A percentile compares a stretch with the other conserved stretches of the same genome.
Conservation (phyloP, 1,140 invertebrate species). For the Drepana arcuata region DNA sequence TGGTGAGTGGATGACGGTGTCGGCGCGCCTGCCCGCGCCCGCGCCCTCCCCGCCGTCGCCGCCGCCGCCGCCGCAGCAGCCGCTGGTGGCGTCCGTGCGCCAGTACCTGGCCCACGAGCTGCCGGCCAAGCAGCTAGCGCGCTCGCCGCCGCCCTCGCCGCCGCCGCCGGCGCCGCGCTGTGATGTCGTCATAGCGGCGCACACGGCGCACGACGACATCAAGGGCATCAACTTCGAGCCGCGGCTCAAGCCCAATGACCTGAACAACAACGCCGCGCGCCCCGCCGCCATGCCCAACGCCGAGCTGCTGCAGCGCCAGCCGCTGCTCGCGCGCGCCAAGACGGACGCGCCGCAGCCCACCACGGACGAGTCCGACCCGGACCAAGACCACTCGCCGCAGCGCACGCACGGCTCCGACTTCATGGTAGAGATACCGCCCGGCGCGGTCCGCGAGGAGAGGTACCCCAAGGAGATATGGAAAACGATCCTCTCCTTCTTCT, state of each 20-base stretch:
- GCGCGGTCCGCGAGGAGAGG: constrained; percentile 50
- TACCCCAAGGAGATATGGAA: constrained; percentile 70
- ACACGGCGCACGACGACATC: constrained; percentile 52
- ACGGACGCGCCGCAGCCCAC: constrained; percentile 48
- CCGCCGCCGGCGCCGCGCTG: constrained; percentile 24
- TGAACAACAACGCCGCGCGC: constrained; percentile 65
- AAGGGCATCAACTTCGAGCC: constrained; percentile 60
- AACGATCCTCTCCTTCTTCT: constrained; percentile 62
- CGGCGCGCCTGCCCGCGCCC: constrained; percentile 54
- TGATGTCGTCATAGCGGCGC: constrained; percentile 53
- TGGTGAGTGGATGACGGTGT: constrained; percentile 71
- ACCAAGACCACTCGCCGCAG: constrained; percentile 52
- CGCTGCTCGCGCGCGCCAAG: constrained; percentile 62
- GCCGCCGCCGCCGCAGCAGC: constrained; percentile 51
- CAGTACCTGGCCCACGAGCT: constrained; percentile 62
- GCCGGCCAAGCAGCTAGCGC: constrained; percentile 52
- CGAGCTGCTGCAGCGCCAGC: constrained; percentile 68
- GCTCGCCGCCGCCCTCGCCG: constrained; percentile 24
- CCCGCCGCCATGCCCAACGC: constrained; percentile 56
- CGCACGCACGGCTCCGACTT: constrained; percentile 52
- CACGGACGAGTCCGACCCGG: constrained; percentile 65
- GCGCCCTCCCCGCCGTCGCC: constrained; percentile 57
- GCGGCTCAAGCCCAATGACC: constrained; percentile 62
- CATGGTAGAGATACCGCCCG: constrained; percentile 60
- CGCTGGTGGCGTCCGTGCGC: constrained; percentile 64